Percentiles rank a stretch among this genome's conserved stretches.
Evolutionary conservation across 2,888 invertebrate species (phyloP).

Genomic region (Julus scanicus): DNA sequence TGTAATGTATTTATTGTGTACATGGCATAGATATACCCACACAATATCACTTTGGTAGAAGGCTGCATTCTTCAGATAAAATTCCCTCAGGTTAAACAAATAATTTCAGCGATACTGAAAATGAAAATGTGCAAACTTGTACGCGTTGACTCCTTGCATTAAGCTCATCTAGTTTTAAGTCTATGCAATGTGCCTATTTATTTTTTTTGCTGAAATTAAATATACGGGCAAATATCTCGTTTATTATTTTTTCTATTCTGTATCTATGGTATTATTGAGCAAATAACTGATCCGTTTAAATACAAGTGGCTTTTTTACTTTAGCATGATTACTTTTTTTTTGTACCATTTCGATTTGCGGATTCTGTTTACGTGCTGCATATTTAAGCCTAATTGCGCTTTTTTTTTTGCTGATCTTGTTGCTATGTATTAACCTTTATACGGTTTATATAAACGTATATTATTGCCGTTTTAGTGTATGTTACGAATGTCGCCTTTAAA

Average conservation of each 20-base stretch:
- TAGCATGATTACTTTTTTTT: constrained; percentile 1
- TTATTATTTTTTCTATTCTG: neutral
- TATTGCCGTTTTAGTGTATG: too few species aligned
- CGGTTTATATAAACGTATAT: too few species aligned
- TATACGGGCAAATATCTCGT: neutral
- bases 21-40: neutral
- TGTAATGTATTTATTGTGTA: constrained; percentile 27
- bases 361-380: neutral
- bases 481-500: too few species aligned
- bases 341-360: neutral
- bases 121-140: neutral
- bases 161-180: neutral
- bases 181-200: neutral
- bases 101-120: constrained; percentile 14
- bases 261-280: neutral
- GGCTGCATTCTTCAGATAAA: constrained; percentile 9
- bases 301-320: neutral
- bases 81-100: constrained; percentile 7
- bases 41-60: neutral
- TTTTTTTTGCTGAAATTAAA: neutral
- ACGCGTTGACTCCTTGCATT: neutral
- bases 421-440: too few species aligned
- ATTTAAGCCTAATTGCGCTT: neutral
- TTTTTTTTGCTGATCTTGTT: too few species aligned
- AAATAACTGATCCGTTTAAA: neutral